A percentile compares a stretch with the other conserved stretches of the same genome.
These are phyloP conservation scores for Latrodectus elegans DNA, from an alignment of 2,888 invertebrate species.

Conservation along the genomic window DNA sequence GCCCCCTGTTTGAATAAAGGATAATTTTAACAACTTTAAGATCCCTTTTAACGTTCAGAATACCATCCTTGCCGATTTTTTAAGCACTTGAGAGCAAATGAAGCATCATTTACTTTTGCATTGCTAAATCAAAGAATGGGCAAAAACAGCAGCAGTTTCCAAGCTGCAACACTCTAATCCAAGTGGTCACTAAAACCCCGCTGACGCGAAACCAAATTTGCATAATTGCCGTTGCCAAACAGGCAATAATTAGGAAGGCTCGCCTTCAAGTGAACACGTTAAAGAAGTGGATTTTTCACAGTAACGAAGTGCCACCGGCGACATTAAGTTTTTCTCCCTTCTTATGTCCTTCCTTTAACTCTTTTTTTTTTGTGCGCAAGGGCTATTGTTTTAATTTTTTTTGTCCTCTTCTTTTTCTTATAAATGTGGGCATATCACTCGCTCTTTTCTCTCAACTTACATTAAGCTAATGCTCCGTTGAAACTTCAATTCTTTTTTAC, in stretches of 20 bases:
- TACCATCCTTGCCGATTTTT: conserved; percentile 40
- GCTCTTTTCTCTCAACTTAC: conserved; percentile 55
- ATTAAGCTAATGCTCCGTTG: conserved; percentile 67
- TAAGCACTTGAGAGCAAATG: neutral
- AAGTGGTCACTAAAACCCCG: conserved; percentile 65
- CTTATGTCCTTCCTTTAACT: neutral
- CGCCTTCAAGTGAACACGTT: conserved; percentile 63
- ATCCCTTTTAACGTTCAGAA: conserved; percentile 44
- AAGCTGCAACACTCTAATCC: conserved; percentile 29
- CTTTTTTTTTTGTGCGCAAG: conserved; percentile 14
- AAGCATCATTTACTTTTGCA: conserved; percentile 32
- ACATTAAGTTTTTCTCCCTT: conserved; percentile 56
- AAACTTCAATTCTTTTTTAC: conserved; percentile 60
- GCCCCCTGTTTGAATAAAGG: too few species aligned
- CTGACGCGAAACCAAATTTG: conserved; percentile 59
- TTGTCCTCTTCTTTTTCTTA: conserved; percentile 4
- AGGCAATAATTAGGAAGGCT: conserved; percentile 66
- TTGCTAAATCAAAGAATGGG: conserved; percentile 17
- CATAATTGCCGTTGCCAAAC: conserved; percentile 67
- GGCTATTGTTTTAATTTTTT: conserved; percentile 45
- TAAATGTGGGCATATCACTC: conserved; percentile 36
- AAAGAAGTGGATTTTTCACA: conserved; percentile 52
- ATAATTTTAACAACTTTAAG: conserved; percentile 5
- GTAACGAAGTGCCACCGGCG: conserved; percentile 58
- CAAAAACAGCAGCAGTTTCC: neutral